These are phyloP conservation scores for Anoplophora glabripennis DNA, from an alignment of 1,140 invertebrate species.

Conservation along the genomic window DNA sequence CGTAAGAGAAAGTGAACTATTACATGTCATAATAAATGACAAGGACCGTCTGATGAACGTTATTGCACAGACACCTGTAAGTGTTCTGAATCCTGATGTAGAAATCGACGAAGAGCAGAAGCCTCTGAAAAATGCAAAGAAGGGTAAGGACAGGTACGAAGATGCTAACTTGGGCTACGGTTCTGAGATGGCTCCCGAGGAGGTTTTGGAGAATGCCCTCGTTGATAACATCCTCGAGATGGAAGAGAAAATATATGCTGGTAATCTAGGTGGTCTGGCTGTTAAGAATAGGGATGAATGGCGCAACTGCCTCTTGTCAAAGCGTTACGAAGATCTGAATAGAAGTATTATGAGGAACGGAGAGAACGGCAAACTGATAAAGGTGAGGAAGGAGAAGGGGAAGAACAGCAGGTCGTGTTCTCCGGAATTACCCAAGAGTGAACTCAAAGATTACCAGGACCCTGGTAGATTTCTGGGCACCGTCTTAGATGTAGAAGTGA, in stretches of 20 bases:
- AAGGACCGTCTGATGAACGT: slow-evolving; percentile 52
- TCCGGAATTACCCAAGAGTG: slow-evolving; percentile 23
- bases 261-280: slow-evolving; percentile 75
- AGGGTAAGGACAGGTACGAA: slow-evolving; percentile 34
- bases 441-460: slow-evolving; percentile 52
- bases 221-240: slow-evolving; percentile 83
- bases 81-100: slow-evolving; percentile 27
- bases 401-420: slow-evolving; percentile 19
- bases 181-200: slow-evolving; percentile 57
- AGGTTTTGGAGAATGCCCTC: slow-evolving; percentile 71
- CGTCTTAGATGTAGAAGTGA: slow-evolving; percentile 43
- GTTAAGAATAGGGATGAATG: slow-evolving; percentile 70
- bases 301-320: slow-evolving; percentile 65
- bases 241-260: slow-evolving; percentile 82
- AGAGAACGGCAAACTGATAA: slow-evolving; percentile 44
- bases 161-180: slow-evolving; percentile 64
- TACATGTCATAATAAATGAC: slow-evolving; percentile 65
- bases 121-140: slow-evolving; percentile 11
- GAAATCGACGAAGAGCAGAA: slow-evolving; percentile 7
- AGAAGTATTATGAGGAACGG: slow-evolving; percentile 12
- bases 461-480: slow-evolving; percentile 60
- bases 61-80: slow-evolving; percentile 31
- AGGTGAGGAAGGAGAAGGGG: slow-evolving; percentile 47
- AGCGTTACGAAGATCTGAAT: slow-evolving; percentile 63
- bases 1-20: slow-evolving; percentile 72